Evolutionary conservation across 2,888 invertebrate species (phyloP), one percentile per base, ranked within the genome.

Genomic region (Artemia sinica): DNA sequence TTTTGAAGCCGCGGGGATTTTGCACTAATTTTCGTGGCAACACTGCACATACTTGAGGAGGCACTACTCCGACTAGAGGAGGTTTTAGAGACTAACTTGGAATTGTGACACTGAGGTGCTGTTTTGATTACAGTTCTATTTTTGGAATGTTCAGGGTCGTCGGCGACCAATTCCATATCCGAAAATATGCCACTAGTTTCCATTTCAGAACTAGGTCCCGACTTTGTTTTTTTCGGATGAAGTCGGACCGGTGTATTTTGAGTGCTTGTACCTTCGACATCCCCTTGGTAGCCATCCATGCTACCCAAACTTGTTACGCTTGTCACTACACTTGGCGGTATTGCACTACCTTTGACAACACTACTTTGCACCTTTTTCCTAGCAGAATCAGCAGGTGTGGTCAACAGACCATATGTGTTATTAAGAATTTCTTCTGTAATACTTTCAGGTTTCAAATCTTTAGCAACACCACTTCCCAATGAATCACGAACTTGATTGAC

Each of bases 171-270:
- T n/a, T 58, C 63, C n/a, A 58, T 9, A 58, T 58, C 63, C 14
- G 63, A 58, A 58, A 18, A 58, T 18, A 58, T 28, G n/a, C 63
- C 63, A 28, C 63, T 58, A n/a, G 63, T 58, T 58, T 58, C 63
- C 14, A 58, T n/a, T 28, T 58, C 63, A 9, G 63, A 58, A 28
- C 63, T 58, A 28, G 63, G 28, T 58, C 28, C 63, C 9, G n/a
- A 18, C n/a, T 18, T n/a, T 28, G n/a, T 10, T 9, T 28, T 28
- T 58, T 58, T 58, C n/a, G 28, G 9, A 28, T 18, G 28, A n/a
- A 58, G 63, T n/a, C 28, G 63, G 9, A 58, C 63, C 63, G 63
- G 63, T n/a, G 63, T 58, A 58, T 58, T 58, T 58, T 58, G 63
- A 28, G 63, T 58, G 10, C 63, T 10, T 18, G 14, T 58, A 58